phyloP scores from a whole-genome alignment of 2,113 vertebrate species.

The Chaetops frenatus region DNA sequence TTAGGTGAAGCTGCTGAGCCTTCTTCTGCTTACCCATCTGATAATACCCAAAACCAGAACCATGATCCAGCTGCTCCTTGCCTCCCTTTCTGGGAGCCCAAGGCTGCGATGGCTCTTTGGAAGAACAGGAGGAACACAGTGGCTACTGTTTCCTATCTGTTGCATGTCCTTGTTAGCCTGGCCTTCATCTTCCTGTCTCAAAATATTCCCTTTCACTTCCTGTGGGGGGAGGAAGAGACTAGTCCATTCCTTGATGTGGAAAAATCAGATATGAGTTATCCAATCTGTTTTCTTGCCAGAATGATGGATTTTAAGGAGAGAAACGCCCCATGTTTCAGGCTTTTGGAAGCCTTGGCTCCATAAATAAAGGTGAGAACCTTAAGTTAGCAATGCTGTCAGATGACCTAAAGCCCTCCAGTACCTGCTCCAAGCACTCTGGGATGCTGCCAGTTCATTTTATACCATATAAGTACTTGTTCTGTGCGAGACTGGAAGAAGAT shows the following conservation, averaged over 20 bases:
- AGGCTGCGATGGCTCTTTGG: not conserved
- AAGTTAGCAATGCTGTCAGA: not conserved
- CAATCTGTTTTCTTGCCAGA: not conserved
- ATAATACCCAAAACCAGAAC: not conserved
- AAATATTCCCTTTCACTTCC: slow-evolving; percentile 39
- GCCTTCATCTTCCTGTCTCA: not conserved
- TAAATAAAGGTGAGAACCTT: not conserved
- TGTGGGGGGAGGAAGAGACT: not conserved
- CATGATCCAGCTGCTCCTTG: not conserved
- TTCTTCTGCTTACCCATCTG: not conserved
- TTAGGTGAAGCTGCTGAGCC: not conserved
- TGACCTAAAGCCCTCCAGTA: not conserved
- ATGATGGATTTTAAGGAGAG: not conserved
- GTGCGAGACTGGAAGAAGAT: not conserved
- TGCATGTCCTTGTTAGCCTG: not conserved
- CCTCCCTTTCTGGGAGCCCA: not conserved
- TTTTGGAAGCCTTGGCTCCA: not conserved
- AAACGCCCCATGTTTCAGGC: not conserved
- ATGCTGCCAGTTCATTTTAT: not conserved
- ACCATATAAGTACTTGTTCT: not conserved
- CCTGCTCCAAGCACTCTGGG: not conserved
- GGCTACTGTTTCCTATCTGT: not conserved
- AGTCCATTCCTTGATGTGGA: not conserved
- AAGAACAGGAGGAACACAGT: not conserved
- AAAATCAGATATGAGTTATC: slow-evolving; percentile 34